phyloP scores from a whole-genome alignment of 2,113 vertebrate genomes.

The Bagarius yarrelli region DNA sequence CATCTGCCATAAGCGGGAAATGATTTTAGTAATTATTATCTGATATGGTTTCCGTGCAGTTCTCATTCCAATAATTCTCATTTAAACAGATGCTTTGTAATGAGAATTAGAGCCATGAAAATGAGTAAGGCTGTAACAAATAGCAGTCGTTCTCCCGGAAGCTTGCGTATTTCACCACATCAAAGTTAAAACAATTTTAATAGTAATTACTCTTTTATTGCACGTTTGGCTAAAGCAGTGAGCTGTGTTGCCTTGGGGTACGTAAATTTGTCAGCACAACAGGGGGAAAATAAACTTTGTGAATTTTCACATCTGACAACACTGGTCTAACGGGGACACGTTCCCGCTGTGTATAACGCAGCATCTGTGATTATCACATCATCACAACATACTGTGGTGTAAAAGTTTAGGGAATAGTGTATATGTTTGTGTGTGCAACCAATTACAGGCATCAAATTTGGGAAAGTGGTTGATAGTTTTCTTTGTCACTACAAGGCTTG shows the following conservation, averaged over 20 bases:
- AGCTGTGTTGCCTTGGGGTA: slow-evolving; percentile 9
- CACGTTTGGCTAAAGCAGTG: slow-evolving; percentile 13
- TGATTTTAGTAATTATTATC: no score
- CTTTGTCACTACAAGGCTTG: no score
- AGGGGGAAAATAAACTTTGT: not conserved
- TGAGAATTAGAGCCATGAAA: no score
- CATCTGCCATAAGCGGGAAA: no score
- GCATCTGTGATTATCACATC: no score
- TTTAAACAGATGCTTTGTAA: not conserved
- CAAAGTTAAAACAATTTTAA: slow-evolving; percentile 1
- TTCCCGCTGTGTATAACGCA: not conserved
- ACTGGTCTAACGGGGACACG: not conserved
- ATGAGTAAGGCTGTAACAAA: not conserved
- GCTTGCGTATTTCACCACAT: not conserved
- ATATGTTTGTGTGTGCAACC: not conserved
- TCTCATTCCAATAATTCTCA: not conserved
- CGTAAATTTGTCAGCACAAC: not conserved
- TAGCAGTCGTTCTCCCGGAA: not conserved
- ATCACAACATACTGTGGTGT: not conserved
- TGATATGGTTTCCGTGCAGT: not conserved
- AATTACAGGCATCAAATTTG: no score
- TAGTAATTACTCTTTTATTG: slow-evolving; percentile 33
- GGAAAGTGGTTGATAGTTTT: no score
- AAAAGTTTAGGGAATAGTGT: not conserved
- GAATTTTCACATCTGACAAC: slow-evolving; percentile 12